Evolutionary conservation across 2,113 vertebrate species (phyloP).

Genomic region (Lasiurus cinereus): DNA sequence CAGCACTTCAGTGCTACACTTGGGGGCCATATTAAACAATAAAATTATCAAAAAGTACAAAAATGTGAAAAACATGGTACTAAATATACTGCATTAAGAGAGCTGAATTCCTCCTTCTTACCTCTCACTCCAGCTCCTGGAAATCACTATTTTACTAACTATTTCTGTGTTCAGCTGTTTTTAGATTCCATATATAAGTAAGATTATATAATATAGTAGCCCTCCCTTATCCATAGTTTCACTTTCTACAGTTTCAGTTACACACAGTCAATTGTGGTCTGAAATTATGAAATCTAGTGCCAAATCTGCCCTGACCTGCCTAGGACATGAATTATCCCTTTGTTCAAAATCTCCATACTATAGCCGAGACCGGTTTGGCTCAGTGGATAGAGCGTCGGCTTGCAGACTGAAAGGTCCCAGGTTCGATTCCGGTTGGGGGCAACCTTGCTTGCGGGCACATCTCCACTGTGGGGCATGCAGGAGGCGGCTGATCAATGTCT

Average conservation of each 20-base stretch:
- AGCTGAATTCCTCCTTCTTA: not conserved
- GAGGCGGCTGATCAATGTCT: no score
- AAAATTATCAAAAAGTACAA: constrained; percentile 17
- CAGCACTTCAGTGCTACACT: not conserved
- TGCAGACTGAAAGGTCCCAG: no score
- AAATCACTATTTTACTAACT: not conserved
- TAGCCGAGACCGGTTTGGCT: not conserved
- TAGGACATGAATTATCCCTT: not conserved
- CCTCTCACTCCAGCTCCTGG: not conserved
- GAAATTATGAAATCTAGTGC: not conserved
- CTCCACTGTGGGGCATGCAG: no score
- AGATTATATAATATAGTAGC: not conserved
- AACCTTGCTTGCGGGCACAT: no score
- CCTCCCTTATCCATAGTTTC: not conserved
- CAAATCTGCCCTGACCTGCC: not conserved
- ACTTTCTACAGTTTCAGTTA: not conserved
- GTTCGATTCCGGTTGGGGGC: no score
- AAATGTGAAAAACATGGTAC: not conserved
- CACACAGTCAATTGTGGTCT: not conserved
- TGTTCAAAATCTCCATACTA: not conserved
- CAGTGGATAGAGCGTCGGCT: no score
- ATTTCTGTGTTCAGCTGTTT: not conserved
- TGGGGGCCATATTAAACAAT: not conserved
- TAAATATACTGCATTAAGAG: not conserved
- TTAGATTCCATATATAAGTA: not conserved